phyloP scores from a whole-genome alignment of 2,113 vertebrate genomes.

The Psittacula cyanocephala region DNA sequence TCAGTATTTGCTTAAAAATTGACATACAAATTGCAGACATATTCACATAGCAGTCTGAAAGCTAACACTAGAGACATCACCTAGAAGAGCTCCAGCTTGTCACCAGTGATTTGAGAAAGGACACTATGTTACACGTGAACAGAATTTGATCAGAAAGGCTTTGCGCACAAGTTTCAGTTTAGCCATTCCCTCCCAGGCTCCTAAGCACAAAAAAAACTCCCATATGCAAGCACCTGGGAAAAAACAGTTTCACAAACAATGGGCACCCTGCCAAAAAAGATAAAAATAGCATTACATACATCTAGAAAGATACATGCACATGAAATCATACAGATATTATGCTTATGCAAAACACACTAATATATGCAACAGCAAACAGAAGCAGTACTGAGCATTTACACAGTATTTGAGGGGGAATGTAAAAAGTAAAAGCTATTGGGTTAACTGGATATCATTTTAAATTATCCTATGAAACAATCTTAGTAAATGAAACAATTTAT shows the following conservation, averaged over 20 bases:
- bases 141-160: neutral
- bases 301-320: neutral
- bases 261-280: neutral
- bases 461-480: neutral
- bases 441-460: neutral
- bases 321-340: neutral
- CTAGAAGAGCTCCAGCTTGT: neutral
- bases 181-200: neutral
- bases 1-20: neutral
- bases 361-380: neutral
- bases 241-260: neutral
- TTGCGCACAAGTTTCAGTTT: neutral
- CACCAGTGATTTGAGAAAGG: neutral
- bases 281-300: neutral
- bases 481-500: neutral
- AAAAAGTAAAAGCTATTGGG: neutral
- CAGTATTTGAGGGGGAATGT: neutral
- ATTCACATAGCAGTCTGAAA: neutral
- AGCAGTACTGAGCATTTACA: neutral
- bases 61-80: neutral
- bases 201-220: neutral
- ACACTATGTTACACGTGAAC: neutral
- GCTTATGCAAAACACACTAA: neutral
- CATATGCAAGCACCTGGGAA: neutral
- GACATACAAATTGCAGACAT: neutral